Evolutionary conservation across 2,888 invertebrate species (phyloP).

Genomic region (Craniophora ligustri): DNA sequence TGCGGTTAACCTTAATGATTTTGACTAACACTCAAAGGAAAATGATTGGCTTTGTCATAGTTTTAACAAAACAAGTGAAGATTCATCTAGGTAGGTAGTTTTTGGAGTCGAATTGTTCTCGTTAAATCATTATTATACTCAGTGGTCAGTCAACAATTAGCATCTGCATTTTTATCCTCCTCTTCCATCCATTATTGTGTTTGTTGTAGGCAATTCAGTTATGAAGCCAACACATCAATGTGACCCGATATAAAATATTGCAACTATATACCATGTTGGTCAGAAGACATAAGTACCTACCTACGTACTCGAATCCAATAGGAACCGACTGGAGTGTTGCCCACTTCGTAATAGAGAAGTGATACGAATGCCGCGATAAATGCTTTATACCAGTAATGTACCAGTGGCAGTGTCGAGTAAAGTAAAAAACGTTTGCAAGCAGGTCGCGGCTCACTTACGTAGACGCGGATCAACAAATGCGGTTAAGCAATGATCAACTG

Average conservation of each 20-base stretch:
- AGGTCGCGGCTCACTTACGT: slow-evolving; percentile 45
- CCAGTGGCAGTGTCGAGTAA: slow-evolving; percentile 7
- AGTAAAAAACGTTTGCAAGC: slow-evolving; percentile 41
- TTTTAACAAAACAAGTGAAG: slow-evolving; percentile 8
- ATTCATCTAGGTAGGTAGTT: background rate
- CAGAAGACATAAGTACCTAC: background rate
- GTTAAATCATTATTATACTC: background rate
- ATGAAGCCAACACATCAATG: too few relatives aligned
- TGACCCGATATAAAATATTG: too few relatives aligned
- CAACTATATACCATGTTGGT: too few relatives aligned
- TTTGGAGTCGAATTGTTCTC: background rate
- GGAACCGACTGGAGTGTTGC: slow-evolving; percentile 18
- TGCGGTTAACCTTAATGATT: slow-evolving; percentile 30
- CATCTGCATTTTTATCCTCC: too few relatives aligned
- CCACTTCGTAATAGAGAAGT: slow-evolving; percentile 28
- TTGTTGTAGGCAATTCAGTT: too few relatives aligned
- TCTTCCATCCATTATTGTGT: too few relatives aligned
- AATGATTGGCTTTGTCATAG: slow-evolving; percentile 23
- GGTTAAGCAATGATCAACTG: slow-evolving; percentile 45
- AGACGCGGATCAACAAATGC: slow-evolving; percentile 35
- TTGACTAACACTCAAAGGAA: slow-evolving; percentile 19
- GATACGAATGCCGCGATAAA: slow-evolving; percentile 22
- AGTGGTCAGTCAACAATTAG: too few relatives aligned
- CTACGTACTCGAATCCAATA: too few relatives aligned
- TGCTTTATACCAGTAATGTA: slow-evolving; percentile 8